Evolutionary conservation across 2,113 vertebrate species (phyloP), one percentile per base, ranked within the genome.

Genomic region (Trinectes maculatus): DNA sequence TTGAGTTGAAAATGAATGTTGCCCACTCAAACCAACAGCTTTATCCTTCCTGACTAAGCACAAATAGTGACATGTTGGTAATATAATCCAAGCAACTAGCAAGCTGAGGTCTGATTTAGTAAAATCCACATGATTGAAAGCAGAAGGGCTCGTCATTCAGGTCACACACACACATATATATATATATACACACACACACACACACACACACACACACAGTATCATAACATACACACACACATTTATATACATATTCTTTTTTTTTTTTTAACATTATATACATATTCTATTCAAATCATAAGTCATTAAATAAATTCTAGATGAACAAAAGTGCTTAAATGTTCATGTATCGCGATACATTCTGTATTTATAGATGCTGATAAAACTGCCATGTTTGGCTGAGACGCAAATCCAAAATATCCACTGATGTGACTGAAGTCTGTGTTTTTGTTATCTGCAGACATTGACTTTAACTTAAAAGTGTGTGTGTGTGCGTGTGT

Each of bases 131-230:
- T 46, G 56, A 71, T 48, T 77, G 68, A 75, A 65, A 85, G 47
- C 47, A 79, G 33, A 52, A 44, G 56, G 47, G 56, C 69, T 83
- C 71, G 78, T 74, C 72, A 77, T 55, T 69, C 54, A 77, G 19
- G 55, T 67, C 42, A n/a, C n/a, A n/a, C n/a, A n/a, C n/a, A n/a
- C n/a, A n/a, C n/a, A n/a, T n/a, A n/a, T n/a, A n/a, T n/a, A n/a
- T n/a, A n/a, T n/a, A n/a, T n/a, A n/a, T n/a, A n/a, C n/a, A n/a
- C n/a, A n/a, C n/a, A n/a, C n/a, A n/a, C n/a, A n/a, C n/a, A n/a
- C n/a, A n/a, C n/a, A n/a, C n/a, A n/a, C n/a, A n/a, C n/a, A n/a
- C n/a, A n/a, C n/a, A n/a, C n/a, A n/a, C n/a, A n/a, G n/a, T n/a
- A n/a, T n/a, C n/a, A n/a, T n/a, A n/a, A n/a, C n/a, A n/a, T n/a